Evolutionary conservation across 2,888 invertebrate genomes (phyloP).

Genomic region (Augochlorella aurata): DNA sequence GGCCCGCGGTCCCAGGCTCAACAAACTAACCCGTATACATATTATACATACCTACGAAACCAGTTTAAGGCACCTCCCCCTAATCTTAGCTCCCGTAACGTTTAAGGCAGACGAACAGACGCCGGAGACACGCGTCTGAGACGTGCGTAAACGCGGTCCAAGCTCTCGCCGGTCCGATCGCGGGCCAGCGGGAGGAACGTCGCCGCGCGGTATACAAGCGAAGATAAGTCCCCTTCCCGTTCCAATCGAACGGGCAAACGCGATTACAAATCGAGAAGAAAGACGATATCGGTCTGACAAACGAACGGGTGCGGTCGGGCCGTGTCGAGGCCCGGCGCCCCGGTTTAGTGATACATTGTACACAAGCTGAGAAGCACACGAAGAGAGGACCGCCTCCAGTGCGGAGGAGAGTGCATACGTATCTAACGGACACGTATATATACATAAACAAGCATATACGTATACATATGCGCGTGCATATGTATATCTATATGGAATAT

Average conservation of each 20-base stretch:
- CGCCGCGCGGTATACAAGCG: background rate
- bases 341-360: constrained; percentile 54
- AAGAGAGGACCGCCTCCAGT: background rate
- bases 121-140: constrained; percentile 47
- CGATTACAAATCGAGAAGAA: constrained; percentile 18
- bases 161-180: too few species aligned
- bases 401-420: background rate
- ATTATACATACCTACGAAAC: constrained; percentile 60
- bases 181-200: too few species aligned
- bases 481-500: background rate
- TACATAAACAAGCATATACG: constrained; percentile 4
- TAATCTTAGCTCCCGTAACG: constrained; percentile 74
- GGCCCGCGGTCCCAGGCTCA: constrained; percentile 68
- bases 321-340: background rate
- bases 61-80: constrained; percentile 74
- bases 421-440: constrained; percentile 37
- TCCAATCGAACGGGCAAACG: constrained; percentile 47
- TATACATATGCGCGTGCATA: too few species aligned
- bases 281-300: constrained; percentile 54
- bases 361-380: constrained; percentile 49
- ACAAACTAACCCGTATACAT: constrained; percentile 70
- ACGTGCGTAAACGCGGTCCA: constrained; percentile 57
- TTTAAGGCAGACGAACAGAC: constrained; percentile 60
- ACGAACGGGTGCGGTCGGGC: constrained; percentile 3
- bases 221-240: constrained; percentile 49